Evolutionary conservation across 1,140 invertebrate species (phyloP).

Genomic region (Musca domestica): DNA sequence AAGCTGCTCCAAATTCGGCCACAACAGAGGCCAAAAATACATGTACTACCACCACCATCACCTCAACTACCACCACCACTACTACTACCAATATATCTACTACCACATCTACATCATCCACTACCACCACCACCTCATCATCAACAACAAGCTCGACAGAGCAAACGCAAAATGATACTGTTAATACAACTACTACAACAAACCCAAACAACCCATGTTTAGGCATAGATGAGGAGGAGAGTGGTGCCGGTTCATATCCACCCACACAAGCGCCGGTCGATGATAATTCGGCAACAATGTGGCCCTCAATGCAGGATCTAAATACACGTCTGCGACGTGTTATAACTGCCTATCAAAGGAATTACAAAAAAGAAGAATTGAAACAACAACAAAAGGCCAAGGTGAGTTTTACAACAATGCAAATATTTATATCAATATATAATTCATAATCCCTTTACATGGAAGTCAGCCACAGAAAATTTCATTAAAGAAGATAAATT

Average conservation of each 20-base stretch:
- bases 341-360: slow-evolving; percentile 96
- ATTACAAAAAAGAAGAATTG: slow-evolving; percentile 88
- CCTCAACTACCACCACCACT: slow-evolving; percentile 38
- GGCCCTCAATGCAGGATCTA: slow-evolving; percentile 90
- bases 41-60: slow-evolving; percentile 41
- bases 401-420: no score
- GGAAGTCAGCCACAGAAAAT: no score
- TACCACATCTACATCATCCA: slow-evolving; percentile 34
- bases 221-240: slow-evolving; percentile 53
- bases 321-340: slow-evolving; percentile 90
- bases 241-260: slow-evolving; percentile 49
- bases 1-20: slow-evolving; percentile 18
- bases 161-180: slow-evolving; percentile 44
- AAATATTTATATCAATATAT: no score
- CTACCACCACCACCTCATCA: slow-evolving; percentile 25
- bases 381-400: slow-evolving; percentile 79
- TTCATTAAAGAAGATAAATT: background rate
- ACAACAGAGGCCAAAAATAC: slow-evolving; percentile 28
- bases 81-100: slow-evolving; percentile 40
- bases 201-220: slow-evolving; percentile 38
- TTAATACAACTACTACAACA: slow-evolving; percentile 44
- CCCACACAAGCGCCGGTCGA: slow-evolving; percentile 45
- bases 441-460: no score
- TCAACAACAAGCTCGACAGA: slow-evolving; percentile 32
- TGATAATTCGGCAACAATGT: slow-evolving; percentile 56